Base-by-base conservation (phyloP, 2,113 vertebrate species). In the Edolisoma coerulescens region DNA sequence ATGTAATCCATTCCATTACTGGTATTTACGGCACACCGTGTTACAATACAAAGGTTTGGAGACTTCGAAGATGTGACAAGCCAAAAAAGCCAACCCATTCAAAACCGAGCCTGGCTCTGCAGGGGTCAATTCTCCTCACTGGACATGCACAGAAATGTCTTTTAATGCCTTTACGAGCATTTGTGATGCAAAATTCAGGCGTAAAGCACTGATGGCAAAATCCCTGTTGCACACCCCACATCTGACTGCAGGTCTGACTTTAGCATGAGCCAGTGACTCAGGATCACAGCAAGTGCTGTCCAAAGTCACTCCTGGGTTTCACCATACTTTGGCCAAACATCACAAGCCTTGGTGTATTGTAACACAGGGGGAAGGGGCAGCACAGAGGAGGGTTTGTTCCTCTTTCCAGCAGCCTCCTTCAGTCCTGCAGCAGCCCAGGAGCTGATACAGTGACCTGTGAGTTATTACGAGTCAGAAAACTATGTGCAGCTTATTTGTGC, bases 1-100 rank as follows among this genome's bases (percentile, higher is more conserved):
- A 97, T 94, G 95, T 96, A 94, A 97, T 96, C 95, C 18, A 0
- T 88, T 97, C 95, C 95, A 93, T 95, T 94, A 89, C 90, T 44
- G 90, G 96, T 93, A 96, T 92, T 95, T 93, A 96, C 7, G 5
- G 87, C 79, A 91, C 5, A 2, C 86, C 41, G 16, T 57, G 60
- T 75, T 93, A 81, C 75, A 94, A 94, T 86, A 75, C 71, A 87
- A 84, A 95, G 71, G 45, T 84, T 95, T 64, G 89, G 79, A 91
- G 41, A 52, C 45, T 14, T 65, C 53, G 73, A 94, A 76, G 65
- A 92, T 90, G 89, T 88, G 83, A 87, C 84, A 95, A 95, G 63
- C 82, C 53, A 68, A 78, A 82, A 93, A 80, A 88, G 35, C 56
- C 81, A 92, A 69, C 50, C 24, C 87, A 65, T 78, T 96, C 90